Percentiles rank a stretch among this genome's conserved stretches.
Conservation (phyloP, 2,113 vertebrate species). For the Xiphophorus couchianus region DNA sequence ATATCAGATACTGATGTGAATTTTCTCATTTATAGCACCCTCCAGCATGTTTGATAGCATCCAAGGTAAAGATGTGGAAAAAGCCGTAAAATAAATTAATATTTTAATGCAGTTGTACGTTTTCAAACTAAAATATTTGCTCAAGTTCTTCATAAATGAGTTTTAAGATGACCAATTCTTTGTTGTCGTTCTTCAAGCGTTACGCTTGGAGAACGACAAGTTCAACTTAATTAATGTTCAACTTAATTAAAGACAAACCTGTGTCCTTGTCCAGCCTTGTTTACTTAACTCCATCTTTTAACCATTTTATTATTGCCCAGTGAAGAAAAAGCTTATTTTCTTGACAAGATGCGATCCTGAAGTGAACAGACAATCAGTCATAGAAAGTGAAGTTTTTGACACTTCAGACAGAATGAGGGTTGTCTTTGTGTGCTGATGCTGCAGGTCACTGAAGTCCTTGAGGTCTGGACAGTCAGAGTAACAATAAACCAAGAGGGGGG, state of each 20-base stretch:
- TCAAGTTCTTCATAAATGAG: background rate
- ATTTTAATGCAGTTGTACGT: background rate
- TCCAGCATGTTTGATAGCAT: background rate
- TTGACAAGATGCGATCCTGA: background rate
- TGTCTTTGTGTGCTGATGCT: slow-evolving; percentile 38
- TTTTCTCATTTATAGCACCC: background rate
- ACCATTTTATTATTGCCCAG: background rate
- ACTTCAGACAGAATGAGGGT: slow-evolving; percentile 34
- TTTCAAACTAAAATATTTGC: background rate
- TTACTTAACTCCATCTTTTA: background rate
- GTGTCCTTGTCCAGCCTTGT: background rate
- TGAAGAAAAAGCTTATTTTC: background rate
- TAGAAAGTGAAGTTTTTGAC: slow-evolving; percentile 12
- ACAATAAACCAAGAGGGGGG: slow-evolving; percentile 3
- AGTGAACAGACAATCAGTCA: background rate
- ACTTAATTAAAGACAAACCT: background rate
- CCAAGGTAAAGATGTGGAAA: background rate
- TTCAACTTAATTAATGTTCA: background rate
- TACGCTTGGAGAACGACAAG: no score
- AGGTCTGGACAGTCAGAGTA: background rate
- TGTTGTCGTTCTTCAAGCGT: background rate
- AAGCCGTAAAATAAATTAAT: background rate
- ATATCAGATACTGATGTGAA: background rate
- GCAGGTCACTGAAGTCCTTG: slow-evolving; percentile 15
- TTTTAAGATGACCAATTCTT: background rate